Evolutionary conservation across 2,113 vertebrate genomes (phyloP), one percentile per base, ranked within the genome.

Genomic region (Chascanopsetta lugubris): DNA sequence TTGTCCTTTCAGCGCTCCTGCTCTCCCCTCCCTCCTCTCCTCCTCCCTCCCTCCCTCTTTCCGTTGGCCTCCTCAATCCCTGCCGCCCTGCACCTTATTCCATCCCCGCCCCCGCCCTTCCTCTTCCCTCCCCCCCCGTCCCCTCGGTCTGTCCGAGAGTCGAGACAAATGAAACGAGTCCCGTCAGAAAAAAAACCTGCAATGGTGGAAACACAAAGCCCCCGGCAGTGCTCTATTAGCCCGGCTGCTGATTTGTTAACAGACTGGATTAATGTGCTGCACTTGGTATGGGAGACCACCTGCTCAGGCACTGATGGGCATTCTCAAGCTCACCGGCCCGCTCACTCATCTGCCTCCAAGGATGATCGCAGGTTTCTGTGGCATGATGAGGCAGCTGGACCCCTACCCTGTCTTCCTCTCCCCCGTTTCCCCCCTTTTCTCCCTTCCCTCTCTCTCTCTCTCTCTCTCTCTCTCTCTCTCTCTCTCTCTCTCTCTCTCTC

Each of bases 181-280:
- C 42, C 40, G 17, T 18, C 6, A 15, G 6, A 6, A 18, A 15
- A 15, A 9, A 6, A 18, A 15, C 11, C 45, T 11, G 32, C 83
- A 82, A 87, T 84, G 70, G 77, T 60, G 63, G 79, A 76, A 77
- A 80, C 85, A 83, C 61, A 77, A 82, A 69, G 80, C 66, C 66
- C 49, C 49, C 81, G 80, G 88, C 86, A 75, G 77, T 32, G 67
- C 45, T 82, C 77, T 89, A 85, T 90, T 90, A 89, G 87, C 75
- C 73, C 43, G 83, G 51, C 56, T 77, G 79, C 84, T 80, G 83
- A 85, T 91, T 90, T 87, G 87, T 89, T 89, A 90, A 83, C 82
- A 43, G 67, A 78, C 80, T 80, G 81, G 86, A 84, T 88, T 85
- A 75, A 87, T 86, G 83, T 81, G 83, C 76, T 83, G 74, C 63